Percentiles rank a stretch among this genome's conserved stretches.
Evolutionary conservation across 2,797 vertebrate species (phyloP).

Genomic region (Tamandua tetradactyla): DNA sequence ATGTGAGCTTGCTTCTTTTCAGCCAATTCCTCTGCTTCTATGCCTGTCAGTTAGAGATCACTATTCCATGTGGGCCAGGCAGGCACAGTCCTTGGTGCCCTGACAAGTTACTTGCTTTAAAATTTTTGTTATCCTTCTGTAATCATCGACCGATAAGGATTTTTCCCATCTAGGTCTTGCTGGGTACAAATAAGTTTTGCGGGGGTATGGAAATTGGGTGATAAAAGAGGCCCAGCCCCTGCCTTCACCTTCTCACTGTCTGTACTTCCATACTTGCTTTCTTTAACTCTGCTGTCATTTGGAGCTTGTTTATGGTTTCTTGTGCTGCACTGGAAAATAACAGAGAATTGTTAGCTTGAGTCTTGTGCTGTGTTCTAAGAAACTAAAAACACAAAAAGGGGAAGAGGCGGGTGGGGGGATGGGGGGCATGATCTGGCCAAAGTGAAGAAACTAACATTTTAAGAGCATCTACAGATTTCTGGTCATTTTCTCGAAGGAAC

Average conservation of each 20-base stretch:
- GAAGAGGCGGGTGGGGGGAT: too few species aligned
- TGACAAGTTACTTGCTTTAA: neutral
- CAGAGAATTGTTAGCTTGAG: neutral
- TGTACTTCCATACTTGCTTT: conserved; percentile 75
- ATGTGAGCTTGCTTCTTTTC: conserved; percentile 38
- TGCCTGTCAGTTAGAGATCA: neutral
- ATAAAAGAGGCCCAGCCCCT: neutral
- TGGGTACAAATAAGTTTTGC: neutral
- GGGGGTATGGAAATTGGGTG: rapidly evolving
- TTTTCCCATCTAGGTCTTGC: neutral
- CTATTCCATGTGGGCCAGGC: neutral
- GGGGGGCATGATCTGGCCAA: neutral
- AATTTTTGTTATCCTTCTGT: neutral
- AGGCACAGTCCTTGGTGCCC: neutral
- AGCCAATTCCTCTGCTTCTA: neutral
- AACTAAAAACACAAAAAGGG: neutral
- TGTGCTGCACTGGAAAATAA: conserved; percentile 80
- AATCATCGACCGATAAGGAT: neutral
- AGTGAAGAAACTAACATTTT: conserved; percentile 76
- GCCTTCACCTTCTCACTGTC: conserved; percentile 80
- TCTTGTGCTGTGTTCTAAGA: neutral
- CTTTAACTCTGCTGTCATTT: conserved; percentile 75
- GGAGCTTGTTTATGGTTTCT: conserved; percentile 80
- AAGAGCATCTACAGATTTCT: conserved; percentile 80
- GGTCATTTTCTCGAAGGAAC: conserved; percentile 83